Percentiles rank a stretch among this genome's conserved stretches.
phyloP scores from a whole-genome alignment of 2,113 vertebrate species.

The Sciurus niger region DNA sequence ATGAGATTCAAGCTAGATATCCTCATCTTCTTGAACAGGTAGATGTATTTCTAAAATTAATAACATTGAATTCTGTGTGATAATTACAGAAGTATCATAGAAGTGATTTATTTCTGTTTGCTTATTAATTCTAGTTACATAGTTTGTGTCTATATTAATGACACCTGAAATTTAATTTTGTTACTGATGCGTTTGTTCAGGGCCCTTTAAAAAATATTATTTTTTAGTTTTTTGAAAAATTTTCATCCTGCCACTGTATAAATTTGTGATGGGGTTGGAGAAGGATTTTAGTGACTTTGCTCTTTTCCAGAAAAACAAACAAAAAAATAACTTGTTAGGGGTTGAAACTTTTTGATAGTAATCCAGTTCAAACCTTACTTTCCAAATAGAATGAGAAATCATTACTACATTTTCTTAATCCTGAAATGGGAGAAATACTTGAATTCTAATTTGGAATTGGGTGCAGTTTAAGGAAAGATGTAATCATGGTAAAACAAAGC shows the following conservation, averaged over 20 bases:
- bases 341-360: conserved; percentile 17
- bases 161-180: conserved; percentile 10
- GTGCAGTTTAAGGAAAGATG: conserved; percentile 34
- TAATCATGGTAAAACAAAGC: conserved; percentile 31
- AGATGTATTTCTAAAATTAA: conserved; percentile 71
- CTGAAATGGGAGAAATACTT: conserved; percentile 38
- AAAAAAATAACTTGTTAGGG: neutral
- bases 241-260: neutral
- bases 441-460: conserved; percentile 62
- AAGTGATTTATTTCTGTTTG: conserved; percentile 37
- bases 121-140: neutral
- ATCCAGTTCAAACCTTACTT: conserved; percentile 20
- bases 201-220: neutral
- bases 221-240: conserved; percentile 52
- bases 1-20: conserved; percentile 96
- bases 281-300: neutral
- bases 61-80: conserved; percentile 1
- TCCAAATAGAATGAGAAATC: conserved; percentile 38
- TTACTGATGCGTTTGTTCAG: neutral
- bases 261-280: neutral
- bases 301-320: conserved; percentile 44
- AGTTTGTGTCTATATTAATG: neutral
- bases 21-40: conserved; percentile 99
- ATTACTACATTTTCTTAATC: neutral
- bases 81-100: conserved; percentile 27